These are phyloP conservation scores for Stenopsyche tienmushanensis DNA, from an alignment of 1,140 invertebrate species.

Conservation along the genomic window DNA sequence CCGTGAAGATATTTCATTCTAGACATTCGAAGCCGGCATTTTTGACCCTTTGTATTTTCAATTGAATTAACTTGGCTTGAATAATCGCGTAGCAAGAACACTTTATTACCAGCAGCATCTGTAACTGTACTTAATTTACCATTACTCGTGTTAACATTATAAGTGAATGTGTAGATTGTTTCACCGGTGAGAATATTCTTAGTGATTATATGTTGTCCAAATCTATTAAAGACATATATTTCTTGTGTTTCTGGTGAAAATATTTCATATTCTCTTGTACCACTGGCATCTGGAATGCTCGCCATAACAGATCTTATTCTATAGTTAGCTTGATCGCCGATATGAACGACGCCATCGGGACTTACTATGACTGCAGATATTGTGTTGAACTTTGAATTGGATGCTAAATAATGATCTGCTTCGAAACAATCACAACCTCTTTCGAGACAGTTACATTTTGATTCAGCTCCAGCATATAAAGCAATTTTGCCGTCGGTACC, in stretches of 20 bases:
- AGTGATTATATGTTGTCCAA: slow-evolving; percentile 91
- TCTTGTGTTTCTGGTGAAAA: slow-evolving; percentile 94
- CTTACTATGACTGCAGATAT: slow-evolving; percentile 92
- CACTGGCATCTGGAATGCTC: slow-evolving; percentile 83
- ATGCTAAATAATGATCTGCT: slow-evolving; percentile 86
- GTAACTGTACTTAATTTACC: slow-evolving; percentile 91
- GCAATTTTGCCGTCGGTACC: slow-evolving; percentile 90
- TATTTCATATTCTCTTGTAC: slow-evolving; percentile 87
- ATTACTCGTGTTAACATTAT: slow-evolving; percentile 95
- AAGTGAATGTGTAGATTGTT: slow-evolving; percentile 88
- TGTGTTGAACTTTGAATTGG: slow-evolving; percentile 91
- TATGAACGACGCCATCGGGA: slow-evolving; percentile 90
- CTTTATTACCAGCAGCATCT: slow-evolving; percentile 92
- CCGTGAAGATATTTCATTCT: slow-evolving; percentile 87
- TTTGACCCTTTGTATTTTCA: slow-evolving; percentile 91
- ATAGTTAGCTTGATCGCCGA: slow-evolving; percentile 91
- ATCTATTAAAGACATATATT: slow-evolving; percentile 93
- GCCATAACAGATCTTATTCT: slow-evolving; percentile 89
- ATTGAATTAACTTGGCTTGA: slow-evolving; percentile 88
- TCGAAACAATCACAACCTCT: slow-evolving; percentile 89
- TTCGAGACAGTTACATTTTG: slow-evolving; percentile 92
- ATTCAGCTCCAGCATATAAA: slow-evolving; percentile 90
- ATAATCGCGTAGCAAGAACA: slow-evolving; percentile 85
- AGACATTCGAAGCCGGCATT: slow-evolving; percentile 85
- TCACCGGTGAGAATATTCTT: slow-evolving; percentile 91